Percentiles rank a stretch among this genome's conserved stretches.
Evolutionary conservation across 2,888 invertebrate species (phyloP).

Genomic region (Parnassius smintheus): DNA sequence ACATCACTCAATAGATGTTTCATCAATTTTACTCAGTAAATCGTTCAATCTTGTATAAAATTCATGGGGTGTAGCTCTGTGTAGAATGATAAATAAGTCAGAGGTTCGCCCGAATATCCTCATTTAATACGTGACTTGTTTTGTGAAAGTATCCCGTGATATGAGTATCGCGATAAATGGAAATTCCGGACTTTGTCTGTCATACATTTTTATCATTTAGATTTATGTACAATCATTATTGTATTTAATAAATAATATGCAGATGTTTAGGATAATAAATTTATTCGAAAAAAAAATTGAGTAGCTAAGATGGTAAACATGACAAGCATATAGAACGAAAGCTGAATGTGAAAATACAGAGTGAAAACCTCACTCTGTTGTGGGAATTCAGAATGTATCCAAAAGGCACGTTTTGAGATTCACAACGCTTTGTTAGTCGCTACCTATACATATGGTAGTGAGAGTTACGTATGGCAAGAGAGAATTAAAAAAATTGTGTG

Average conservation of each 20-base stretch:
- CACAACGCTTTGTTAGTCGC: too few species aligned
- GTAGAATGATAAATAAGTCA: slow-evolving; percentile 79
- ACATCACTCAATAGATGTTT: slow-evolving; percentile 75
- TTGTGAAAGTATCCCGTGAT: slow-evolving; percentile 70
- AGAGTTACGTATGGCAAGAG: too few species aligned
- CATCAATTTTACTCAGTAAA: slow-evolving; percentile 79
- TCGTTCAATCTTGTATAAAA: slow-evolving; percentile 81
- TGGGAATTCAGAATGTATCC: too few species aligned
- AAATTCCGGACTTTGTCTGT: slow-evolving; percentile 67
- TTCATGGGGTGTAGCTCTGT: slow-evolving; percentile 78
- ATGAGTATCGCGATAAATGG: slow-evolving; percentile 67
- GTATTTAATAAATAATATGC: neutral
- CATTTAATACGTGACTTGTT: slow-evolving; percentile 81
- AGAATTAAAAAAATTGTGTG: too few species aligned
- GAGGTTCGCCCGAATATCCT: slow-evolving; percentile 79
- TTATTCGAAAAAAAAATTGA: too few species aligned
- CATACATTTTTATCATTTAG: slow-evolving; percentile 57
- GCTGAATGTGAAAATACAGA: too few species aligned
- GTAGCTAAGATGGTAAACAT: too few species aligned
- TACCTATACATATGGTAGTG: too few species aligned
- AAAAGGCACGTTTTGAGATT: too few species aligned
- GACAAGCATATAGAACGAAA: too few species aligned
- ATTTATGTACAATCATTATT: slow-evolving; percentile 29
- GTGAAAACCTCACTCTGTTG: too few species aligned
- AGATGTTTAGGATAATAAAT: too few species aligned